Evolutionary conservation across 2,113 vertebrate genomes (phyloP), one percentile per base, ranked within the genome.

Genomic region (Pluvialis apricaria): DNA sequence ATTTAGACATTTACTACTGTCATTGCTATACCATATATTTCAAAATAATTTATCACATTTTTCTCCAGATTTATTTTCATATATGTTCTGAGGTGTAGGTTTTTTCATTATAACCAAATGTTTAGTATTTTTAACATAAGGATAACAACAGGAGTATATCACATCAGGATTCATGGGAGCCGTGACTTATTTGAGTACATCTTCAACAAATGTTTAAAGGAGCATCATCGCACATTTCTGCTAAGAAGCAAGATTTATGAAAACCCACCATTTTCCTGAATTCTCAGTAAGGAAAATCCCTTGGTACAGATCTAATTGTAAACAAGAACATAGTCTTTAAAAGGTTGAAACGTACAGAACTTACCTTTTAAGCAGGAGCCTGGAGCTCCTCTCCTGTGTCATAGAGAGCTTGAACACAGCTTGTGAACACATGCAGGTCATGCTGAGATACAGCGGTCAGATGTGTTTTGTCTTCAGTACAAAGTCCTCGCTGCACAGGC

Each of bases 181-280:
- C 11, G 72, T 54, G 32, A 11, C 15, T 76, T 79, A 62, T 44
- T 68, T 19, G 6, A 58, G 20, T 29, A 57, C 10, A 25, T 32
- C 31, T 81, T 78, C 68, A 15, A 15, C 20, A 81, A 57, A 66
- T 17, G 8, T 61, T 62, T 86, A 44, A 81, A 72, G 15, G 28
- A 81, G 1, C 3, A 44, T 73, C 32, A 29, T n/a, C 17, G 28
- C 1, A 0, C 1, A 5, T 52, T 73, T 49, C 34, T 81, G 25
- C 11, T 16, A 83, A 86, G 44, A 69, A 70, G 5, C 3, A 52
- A 10, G 47, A 73, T 66, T 86, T 58, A 64, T 82, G 51, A 78
- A 86, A 92, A 78, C 10, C 3, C 4, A 16, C 3, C 6, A 28
- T 25, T 69, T 78, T 70, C 34, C 31, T n/a, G 5, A 49, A 47